A percentile compares a stretch with the other conserved stretches of the same genome.
These are phyloP conservation scores for Acanthurus tractus DNA, from an alignment of 2,797 vertebrate species.

Conservation along the genomic window DNA sequence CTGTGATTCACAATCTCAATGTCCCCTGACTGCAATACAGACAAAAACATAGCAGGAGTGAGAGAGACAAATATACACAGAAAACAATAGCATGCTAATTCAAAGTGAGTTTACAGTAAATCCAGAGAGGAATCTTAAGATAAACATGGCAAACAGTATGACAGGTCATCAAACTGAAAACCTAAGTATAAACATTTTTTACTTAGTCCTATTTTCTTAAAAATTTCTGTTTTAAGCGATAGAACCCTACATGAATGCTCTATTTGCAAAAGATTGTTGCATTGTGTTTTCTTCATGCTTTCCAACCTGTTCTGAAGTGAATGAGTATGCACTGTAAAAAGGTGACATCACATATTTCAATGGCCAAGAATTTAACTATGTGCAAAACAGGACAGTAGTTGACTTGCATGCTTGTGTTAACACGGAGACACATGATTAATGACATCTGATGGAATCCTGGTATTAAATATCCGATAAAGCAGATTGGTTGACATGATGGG, in stretches of 20 bases:
- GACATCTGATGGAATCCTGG: neutral
- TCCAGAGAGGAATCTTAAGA: neutral
- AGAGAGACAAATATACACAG: slow-evolving; percentile 2
- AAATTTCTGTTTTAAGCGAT: too few species aligned
- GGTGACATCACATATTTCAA: neutral
- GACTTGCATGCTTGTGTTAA: neutral
- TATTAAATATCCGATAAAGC: neutral
- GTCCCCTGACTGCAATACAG: slow-evolving; percentile 91
- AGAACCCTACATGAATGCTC: too few species aligned
- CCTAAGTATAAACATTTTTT: neutral
- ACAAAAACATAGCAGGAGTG: slow-evolving; percentile 27
- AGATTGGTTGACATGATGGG: neutral
- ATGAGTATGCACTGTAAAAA: neutral
- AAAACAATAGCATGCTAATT: neutral
- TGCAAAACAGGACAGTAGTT: neutral
- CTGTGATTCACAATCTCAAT: slow-evolving; percentile 97
- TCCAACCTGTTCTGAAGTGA: neutral
- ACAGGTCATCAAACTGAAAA: neutral
- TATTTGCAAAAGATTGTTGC: too few species aligned
- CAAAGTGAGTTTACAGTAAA: neutral
- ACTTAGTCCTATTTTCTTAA: neutral
- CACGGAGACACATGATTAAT: neutral
- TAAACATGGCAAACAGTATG: neutral
- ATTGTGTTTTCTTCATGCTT: too few species aligned
- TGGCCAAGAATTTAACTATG: neutral